phyloP scores from a whole-genome alignment of 37 sponge, comb jelly and placozoan species.

The Lycopodina hypogea region DNA sequence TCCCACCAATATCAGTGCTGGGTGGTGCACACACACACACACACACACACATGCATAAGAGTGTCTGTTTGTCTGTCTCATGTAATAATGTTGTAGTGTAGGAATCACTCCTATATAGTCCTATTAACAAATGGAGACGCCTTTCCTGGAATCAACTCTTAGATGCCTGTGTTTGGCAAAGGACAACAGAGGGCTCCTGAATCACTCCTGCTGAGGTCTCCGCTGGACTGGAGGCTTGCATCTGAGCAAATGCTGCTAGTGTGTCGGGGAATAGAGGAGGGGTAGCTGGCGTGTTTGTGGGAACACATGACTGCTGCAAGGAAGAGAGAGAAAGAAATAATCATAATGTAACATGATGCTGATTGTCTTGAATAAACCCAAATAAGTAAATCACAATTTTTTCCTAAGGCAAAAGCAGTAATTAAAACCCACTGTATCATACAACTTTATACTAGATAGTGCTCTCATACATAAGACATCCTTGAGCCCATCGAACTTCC shows the following conservation, averaged over 20 bases:
- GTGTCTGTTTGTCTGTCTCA: no score
- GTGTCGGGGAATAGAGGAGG: conserved; percentile 76
- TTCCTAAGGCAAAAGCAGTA: no score
- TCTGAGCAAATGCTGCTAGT: conserved; percentile 58
- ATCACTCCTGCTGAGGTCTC: not conserved
- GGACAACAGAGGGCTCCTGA: conserved; percentile 30
- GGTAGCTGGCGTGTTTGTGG: conserved; percentile 86
- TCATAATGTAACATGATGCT: not conserved
- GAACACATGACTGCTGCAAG: conserved; percentile 46
- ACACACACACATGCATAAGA: not conserved
- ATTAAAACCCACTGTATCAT: not conserved
- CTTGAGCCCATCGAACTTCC: conserved; percentile 39
- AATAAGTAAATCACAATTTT: not conserved
- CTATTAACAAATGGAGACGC: no score
- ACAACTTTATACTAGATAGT: not conserved
- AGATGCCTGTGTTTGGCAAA: conserved; percentile 29
- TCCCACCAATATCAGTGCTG: no score
- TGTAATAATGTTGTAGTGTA: not conserved
- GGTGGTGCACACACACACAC: conserved; percentile 7
- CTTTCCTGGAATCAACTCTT: conserved; percentile 11
- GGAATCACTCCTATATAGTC: no score
- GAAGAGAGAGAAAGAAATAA: not conserved
- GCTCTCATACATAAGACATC: conserved; percentile 47
- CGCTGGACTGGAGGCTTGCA: conserved; percentile 55
- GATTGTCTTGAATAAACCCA: not conserved